Percentiles rank a stretch among this genome's conserved stretches.
Evolutionary conservation across 35 echinoderm and acorn worm species (phyloP).

Genomic region (Eucidaris tribuloides): DNA sequence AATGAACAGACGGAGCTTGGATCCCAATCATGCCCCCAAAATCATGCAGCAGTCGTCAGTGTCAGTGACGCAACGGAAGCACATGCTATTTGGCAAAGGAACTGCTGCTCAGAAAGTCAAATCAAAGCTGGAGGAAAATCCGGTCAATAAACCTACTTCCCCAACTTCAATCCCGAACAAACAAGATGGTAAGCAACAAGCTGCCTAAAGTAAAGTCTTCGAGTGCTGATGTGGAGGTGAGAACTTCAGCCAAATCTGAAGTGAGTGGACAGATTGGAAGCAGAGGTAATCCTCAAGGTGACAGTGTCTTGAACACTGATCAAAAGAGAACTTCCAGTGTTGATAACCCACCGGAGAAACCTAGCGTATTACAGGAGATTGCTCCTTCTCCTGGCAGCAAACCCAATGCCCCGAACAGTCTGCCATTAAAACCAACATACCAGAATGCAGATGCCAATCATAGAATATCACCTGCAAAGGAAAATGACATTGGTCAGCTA

Average conservation of each 20-base stretch:
- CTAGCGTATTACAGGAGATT: conserved; percentile 23
- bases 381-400: conserved; percentile 12
- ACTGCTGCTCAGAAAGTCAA: conserved; percentile 12
- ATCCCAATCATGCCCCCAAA: conserved; percentile 14
- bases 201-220: conserved; percentile 32
- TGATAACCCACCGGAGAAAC: conserved; percentile 17
- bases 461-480: conserved; percentile 15
- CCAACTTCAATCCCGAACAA: conserved; percentile 2
- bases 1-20: conserved; percentile 2
- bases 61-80: neutral
- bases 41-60: conserved; percentile 14
- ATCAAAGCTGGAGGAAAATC: neutral
- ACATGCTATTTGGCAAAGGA: conserved; percentile 25
- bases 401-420: conserved; percentile 25
- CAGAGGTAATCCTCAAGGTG: neutral
- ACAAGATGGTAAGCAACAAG: conserved; percentile 6
- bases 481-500: neutral
- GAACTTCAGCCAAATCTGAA: neutral
- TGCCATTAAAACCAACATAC: conserved; percentile 21
- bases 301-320: conserved; percentile 7
- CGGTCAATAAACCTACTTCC: conserved; percentile 5
- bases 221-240: neutral
- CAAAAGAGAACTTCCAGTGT: conserved; percentile 18
- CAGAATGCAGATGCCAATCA: conserved; percentile 1
- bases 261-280: conserved; percentile 7